Evolutionary conservation across 2,888 invertebrate genomes (phyloP).

Genomic region (Stratiomys singularior): DNA sequence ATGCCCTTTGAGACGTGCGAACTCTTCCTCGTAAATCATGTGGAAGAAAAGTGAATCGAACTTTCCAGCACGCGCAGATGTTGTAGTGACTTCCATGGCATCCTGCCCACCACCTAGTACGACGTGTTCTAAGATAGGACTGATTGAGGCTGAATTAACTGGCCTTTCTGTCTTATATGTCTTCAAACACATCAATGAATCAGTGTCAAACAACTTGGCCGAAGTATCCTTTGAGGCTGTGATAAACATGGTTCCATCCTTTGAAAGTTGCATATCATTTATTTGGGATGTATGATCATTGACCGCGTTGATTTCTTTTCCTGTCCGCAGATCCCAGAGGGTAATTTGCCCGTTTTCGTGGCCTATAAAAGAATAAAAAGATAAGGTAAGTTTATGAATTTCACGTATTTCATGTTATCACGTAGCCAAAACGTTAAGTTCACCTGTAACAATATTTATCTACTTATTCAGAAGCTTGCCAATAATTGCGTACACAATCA

Average conservation of each 20-base stretch:
- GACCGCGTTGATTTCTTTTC: slow-evolving; percentile 80
- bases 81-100: slow-evolving; percentile 98
- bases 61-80: slow-evolving; percentile 92
- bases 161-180: slow-evolving; percentile 98
- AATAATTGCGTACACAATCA: too few relatives aligned
- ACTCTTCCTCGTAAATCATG: slow-evolving; percentile 95
- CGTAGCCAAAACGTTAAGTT: too few relatives aligned
- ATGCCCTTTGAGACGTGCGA: slow-evolving; percentile 97
- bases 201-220: slow-evolving; percentile 93
- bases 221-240: slow-evolving; percentile 97
- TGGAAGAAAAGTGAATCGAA: slow-evolving; percentile 97
- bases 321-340: slow-evolving; percentile 92
- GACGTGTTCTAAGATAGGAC: slow-evolving; percentile 95
- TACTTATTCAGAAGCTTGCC: too few relatives aligned
- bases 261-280: slow-evolving; percentile 95
- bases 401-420: too few relatives aligned
- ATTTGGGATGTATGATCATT: slow-evolving; percentile 88
- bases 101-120: slow-evolving; percentile 99
- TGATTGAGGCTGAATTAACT: slow-evolving; percentile 97
- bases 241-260: slow-evolving; percentile 94
- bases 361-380: slow-evolving; percentile 62
- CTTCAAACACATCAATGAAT: slow-evolving; percentile 86
- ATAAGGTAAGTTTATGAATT: background rate
- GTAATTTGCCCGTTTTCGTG: slow-evolving; percentile 94
- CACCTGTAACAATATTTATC: too few relatives aligned